These are phyloP conservation scores for Oncorhynchus nerka DNA, from an alignment of 2,113 vertebrate species.

Conservation along the genomic window DNA sequence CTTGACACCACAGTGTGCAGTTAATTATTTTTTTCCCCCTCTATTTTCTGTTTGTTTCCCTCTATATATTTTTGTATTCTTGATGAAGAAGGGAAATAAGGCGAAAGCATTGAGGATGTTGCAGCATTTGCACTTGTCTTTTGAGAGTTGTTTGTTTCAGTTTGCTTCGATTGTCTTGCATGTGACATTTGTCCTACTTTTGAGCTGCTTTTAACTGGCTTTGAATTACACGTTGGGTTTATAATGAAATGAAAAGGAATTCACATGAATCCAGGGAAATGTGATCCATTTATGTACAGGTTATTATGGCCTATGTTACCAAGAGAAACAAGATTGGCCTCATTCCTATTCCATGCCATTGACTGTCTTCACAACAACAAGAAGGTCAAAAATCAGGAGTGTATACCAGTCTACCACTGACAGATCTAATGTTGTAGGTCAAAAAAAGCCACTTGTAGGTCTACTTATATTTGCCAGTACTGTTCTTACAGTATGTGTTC, in stretches of 20 bases:
- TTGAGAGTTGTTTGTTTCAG: constrained; percentile 23
- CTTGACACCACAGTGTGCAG: constrained; percentile 28
- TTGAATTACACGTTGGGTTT: constrained; percentile 11
- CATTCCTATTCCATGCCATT: constrained; percentile 21
- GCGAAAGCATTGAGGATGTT: not conserved
- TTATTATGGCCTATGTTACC: constrained; percentile 39
- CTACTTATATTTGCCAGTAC: constrained; percentile 40
- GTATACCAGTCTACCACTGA: constrained; percentile 23
- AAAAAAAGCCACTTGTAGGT: constrained; percentile 37
- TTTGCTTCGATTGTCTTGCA: constrained; percentile 16
- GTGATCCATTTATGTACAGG: constrained; percentile 14
- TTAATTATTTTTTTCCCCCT: constrained; percentile 25
- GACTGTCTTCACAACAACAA: not conserved
- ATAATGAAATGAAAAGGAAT: not conserved
- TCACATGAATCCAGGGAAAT: constrained; percentile 4
- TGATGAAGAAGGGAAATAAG: constrained; percentile 34
- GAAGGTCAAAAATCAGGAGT: not conserved
- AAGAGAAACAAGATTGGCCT: constrained; percentile 23
- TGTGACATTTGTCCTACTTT: constrained; percentile 22
- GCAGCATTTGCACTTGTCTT: constrained; percentile 55
- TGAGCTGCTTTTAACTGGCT: constrained; percentile 45
- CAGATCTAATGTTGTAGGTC: constrained; percentile 40
- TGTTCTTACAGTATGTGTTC: constrained; percentile 38
- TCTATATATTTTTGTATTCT: constrained; percentile 9
- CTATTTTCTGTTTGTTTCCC: constrained; percentile 29